Base-by-base conservation (phyloP, 2,113 vertebrate genomes). In the Corydoras maculifer region DNA sequence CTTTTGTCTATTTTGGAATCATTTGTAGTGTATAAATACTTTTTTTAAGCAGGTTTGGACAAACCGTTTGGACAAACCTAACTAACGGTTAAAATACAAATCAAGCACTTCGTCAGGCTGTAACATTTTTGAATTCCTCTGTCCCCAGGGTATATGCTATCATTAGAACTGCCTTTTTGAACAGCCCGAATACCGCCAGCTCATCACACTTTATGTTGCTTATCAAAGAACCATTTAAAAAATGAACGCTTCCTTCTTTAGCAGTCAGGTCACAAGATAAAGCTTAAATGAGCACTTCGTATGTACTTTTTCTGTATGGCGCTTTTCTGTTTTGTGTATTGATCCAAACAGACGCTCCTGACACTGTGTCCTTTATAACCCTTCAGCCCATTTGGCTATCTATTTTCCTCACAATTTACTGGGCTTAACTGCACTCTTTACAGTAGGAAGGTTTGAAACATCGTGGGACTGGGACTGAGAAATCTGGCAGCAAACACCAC, bases 201-300 rank as follows among this genome's bases (percentile, higher is more conserved):
- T 68, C 70, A 75, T 75, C 49, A 66, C 49, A 48, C 3, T 10
- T 43, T 7, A 32, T 9, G 5, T 15, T 9, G 15, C 51, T 48
- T 57, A 62, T 15, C 30, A 57, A 51, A 74, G 59, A n/a, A 15
- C 31, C 30, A 68, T 31, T 68, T 62, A 5, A 43, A 43, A 43
- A 43, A 43, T 43, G 35, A 43, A 43, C 35, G 11, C 25, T 11
- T 12, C 53, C 6, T 10, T 25, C 48, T 62, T 57, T 62, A 68
- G 62, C 58, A 29, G 9, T 43, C 30, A 31, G n/a, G 65, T 68
- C 65, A 68, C 58, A 68, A 30, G 72, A 25, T 54, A 12, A 12
- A 18, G 2, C 32, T 8, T 10, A 61, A 61, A 48, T 5, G 29
- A 43, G 35, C 2, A 43, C 7, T 5, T 43, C 18, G 18, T 25